These are phyloP conservation scores for Leucophenga varia DNA, from an alignment of 1,140 invertebrate genomes.

Conservation along the genomic window DNA sequence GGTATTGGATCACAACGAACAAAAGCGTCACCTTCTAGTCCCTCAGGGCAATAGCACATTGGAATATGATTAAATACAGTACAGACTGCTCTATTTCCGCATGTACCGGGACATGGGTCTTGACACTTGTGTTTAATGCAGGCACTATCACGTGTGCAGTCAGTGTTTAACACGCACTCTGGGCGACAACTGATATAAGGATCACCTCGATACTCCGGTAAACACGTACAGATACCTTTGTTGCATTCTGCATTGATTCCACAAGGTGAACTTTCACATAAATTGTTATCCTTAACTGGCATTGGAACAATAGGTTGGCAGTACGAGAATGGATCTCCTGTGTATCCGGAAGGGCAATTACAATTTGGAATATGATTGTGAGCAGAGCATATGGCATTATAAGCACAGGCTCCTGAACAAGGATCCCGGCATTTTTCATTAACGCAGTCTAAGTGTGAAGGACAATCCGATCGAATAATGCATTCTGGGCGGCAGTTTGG, in stretches of 20 bases:
- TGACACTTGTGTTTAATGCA: conserved; percentile 71
- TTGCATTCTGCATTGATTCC: conserved; percentile 75
- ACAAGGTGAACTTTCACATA: conserved; percentile 74
- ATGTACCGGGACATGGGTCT: conserved; percentile 78
- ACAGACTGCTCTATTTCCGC: conserved; percentile 72
- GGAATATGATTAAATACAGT: conserved; percentile 72
- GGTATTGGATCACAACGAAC: conserved; percentile 66
- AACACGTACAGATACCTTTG: conserved; percentile 56
- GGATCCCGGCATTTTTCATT: conserved; percentile 81
- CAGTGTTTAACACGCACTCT: conserved; percentile 66
- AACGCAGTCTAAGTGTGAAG: conserved; percentile 71
- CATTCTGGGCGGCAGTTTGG: conserved; percentile 73
- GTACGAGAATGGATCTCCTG: conserved; percentile 64
- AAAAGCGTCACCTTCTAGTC: conserved; percentile 71
- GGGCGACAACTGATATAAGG: conserved; percentile 70
- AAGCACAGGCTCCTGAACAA: conserved; percentile 76
- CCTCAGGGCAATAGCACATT: conserved; percentile 70
- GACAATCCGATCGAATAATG: conserved; percentile 68
- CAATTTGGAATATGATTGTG: conserved; percentile 76
- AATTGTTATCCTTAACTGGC: conserved; percentile 60
- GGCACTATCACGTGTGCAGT: conserved; percentile 68
- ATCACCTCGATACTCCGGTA: conserved; percentile 74
- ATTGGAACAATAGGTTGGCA: conserved; percentile 58
- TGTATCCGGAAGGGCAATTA: conserved; percentile 68
- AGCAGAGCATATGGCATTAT: conserved; percentile 73